Conservation (phyloP, 2,888 invertebrate genomes). For the Cephus runcator region DNA sequence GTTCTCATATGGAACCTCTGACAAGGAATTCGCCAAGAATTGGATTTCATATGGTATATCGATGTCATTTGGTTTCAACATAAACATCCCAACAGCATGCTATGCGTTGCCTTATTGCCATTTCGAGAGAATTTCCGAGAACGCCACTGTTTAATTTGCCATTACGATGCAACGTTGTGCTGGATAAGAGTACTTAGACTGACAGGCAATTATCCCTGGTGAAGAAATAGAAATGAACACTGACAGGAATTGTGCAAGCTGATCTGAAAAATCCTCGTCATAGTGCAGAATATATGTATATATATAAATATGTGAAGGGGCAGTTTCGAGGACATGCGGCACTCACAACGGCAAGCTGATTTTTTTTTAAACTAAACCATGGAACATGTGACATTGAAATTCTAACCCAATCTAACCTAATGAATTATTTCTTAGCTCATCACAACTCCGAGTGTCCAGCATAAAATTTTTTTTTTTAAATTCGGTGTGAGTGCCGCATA, state of each 20-base stretch:
- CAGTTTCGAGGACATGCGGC: too few species aligned
- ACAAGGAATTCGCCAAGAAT: not conserved
- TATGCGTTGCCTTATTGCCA: not conserved
- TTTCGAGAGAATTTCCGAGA: conserved; percentile 14
- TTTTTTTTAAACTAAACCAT: too few species aligned
- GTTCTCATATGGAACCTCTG: not conserved
- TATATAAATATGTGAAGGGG: too few species aligned
- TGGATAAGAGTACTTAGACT: not conserved
- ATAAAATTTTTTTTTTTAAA: too few species aligned
- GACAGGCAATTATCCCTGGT: not conserved
- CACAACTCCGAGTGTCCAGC: too few species aligned
- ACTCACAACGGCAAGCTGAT: too few species aligned
- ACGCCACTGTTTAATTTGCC: conserved; percentile 14
- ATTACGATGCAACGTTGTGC: not conserved
- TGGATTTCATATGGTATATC: not conserved
- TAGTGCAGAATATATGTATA: not conserved
- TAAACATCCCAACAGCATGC: conserved; percentile 1
- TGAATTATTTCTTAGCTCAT: too few species aligned
- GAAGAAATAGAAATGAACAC: not conserved
- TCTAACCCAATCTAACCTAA: too few species aligned
- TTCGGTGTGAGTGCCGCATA: too few species aligned
- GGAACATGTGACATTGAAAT: too few species aligned
- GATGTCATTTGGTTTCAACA: not conserved
- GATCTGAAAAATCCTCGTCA: not conserved
- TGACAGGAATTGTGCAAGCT: not conserved